Conservation (phyloP, 2,797 vertebrate genomes). For the Esox masquinongy region DNA sequence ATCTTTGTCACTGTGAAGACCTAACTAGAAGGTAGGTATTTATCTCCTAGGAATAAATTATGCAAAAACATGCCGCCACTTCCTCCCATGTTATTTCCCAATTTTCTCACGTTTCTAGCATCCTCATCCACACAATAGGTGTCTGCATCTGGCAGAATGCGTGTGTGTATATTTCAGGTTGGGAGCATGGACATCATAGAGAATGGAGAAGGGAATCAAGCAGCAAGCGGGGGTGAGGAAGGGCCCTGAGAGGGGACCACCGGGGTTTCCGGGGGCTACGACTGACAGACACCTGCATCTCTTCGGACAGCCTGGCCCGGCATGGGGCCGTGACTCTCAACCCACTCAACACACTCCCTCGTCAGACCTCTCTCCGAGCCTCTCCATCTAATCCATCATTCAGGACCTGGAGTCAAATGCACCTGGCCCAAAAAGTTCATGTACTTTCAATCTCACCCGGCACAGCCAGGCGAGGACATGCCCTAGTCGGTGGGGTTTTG, state of each 20-base stretch:
- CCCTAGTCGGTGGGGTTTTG: no score
- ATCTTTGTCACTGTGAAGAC: background rate
- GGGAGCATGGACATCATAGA: background rate
- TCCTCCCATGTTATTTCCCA: background rate
- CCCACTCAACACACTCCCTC: background rate
- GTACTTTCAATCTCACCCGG: no score
- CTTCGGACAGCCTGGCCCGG: slow-evolving; percentile 4
- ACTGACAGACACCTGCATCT: slow-evolving; percentile 8
- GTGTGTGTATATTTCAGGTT: background rate
- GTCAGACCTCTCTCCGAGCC: background rate
- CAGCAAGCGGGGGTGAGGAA: background rate
- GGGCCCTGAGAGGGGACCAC: background rate
- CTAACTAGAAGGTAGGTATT: background rate
- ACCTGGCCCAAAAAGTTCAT: no score
- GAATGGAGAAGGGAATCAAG: background rate
- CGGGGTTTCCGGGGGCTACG: background rate
- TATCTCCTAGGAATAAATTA: background rate
- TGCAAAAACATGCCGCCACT: background rate
- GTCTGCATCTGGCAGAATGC: background rate
- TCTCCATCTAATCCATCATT: background rate
- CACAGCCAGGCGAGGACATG: no score
- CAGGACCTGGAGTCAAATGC: background rate
- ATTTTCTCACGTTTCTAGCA: background rate
- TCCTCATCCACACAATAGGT: background rate
- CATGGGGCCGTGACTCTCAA: background rate